phyloP scores from a whole-genome alignment of 2,797 vertebrate genomes.

The Gadopsis marmoratus region DNA sequence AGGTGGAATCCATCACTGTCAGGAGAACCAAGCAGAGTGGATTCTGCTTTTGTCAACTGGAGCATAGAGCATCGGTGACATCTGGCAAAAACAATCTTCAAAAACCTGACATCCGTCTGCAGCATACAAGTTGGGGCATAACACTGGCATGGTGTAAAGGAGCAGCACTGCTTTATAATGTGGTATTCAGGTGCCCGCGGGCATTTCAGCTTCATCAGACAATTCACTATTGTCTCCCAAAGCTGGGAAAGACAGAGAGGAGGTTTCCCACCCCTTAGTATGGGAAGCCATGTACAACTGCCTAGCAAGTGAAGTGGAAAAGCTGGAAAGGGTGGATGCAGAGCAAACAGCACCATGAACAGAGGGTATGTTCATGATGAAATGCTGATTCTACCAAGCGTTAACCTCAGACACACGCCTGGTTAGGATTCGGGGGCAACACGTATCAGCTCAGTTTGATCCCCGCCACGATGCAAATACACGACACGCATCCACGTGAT shows the following conservation, averaged over 20 bases:
- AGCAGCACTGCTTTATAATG: conserved; percentile 8
- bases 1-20: conserved; percentile 38
- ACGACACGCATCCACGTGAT: neutral
- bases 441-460: neutral
- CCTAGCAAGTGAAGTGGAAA: conserved; percentile 39
- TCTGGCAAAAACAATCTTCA: conserved; percentile 24
- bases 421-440: neutral
- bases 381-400: neutral
- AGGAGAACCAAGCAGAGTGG: conserved; percentile 1
- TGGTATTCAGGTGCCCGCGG: conserved; percentile 4
- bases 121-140: neutral
- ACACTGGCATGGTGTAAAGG: neutral
- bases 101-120: conserved; percentile 22
- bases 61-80: conserved; percentile 4
- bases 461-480: neutral
- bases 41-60: neutral
- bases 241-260: conserved; percentile 27
- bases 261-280: conserved; percentile 22
- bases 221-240: conserved; percentile 17
- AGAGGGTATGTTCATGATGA: conserved; percentile 21
- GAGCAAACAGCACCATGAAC: conserved; percentile 5
- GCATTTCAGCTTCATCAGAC: conserved; percentile 28
- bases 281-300: conserved; percentile 10
- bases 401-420: conserved; percentile 3
- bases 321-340: conserved; percentile 1